A percentile compares a stretch with the other conserved stretches of the same genome.
Conservation (phyloP, 2,797 vertebrate species). For the Cyprinella venusta region DNA sequence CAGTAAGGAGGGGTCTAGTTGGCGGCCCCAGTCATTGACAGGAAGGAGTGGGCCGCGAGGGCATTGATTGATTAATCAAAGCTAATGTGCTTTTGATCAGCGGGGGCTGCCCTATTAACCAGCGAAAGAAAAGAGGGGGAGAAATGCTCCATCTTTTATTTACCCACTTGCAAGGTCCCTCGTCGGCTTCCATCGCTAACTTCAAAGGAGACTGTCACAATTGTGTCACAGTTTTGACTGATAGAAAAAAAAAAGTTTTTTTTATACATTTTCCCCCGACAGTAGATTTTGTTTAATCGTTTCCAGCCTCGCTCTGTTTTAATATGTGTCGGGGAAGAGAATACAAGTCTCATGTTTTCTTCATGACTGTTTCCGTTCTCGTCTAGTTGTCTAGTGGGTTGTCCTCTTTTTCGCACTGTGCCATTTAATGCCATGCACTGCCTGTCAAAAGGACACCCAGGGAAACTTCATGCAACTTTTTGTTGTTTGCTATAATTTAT, state of each 20-base stretch:
- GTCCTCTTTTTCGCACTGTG: slow-evolving; percentile 62
- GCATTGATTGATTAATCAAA: slow-evolving; percentile 78
- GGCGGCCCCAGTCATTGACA: slow-evolving; percentile 66
- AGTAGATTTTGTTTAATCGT: slow-evolving; percentile 65
- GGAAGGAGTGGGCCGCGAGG: slow-evolving; percentile 63
- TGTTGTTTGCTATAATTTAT: slow-evolving; percentile 58
- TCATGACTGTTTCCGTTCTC: slow-evolving; percentile 55
- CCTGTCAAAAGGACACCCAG: slow-evolving; percentile 56
- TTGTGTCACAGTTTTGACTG: slow-evolving; percentile 68
- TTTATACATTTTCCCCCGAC: slow-evolving; percentile 53
- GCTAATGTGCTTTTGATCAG: slow-evolving; percentile 75
- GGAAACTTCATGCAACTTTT: slow-evolving; percentile 55
- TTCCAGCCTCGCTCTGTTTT: slow-evolving; percentile 61
- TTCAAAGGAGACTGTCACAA: slow-evolving; percentile 70
- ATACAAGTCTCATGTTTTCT: slow-evolving; percentile 59
- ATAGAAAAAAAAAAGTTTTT: slow-evolving; percentile 58
- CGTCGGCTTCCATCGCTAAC: slow-evolving; percentile 55
- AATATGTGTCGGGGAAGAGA: slow-evolving; percentile 49
- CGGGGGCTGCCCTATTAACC: slow-evolving; percentile 65
- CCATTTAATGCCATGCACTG: slow-evolving; percentile 56
- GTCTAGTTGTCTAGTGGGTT: slow-evolving; percentile 59
- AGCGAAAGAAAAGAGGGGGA: slow-evolving; percentile 42
- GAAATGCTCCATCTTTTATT: slow-evolving; percentile 71
- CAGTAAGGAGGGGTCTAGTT: slow-evolving; percentile 48
- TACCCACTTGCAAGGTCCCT: slow-evolving; percentile 62